These are phyloP conservation scores for Leptopilina myrica DNA, from an alignment of 2,888 invertebrate genomes.

Conservation along the genomic window DNA sequence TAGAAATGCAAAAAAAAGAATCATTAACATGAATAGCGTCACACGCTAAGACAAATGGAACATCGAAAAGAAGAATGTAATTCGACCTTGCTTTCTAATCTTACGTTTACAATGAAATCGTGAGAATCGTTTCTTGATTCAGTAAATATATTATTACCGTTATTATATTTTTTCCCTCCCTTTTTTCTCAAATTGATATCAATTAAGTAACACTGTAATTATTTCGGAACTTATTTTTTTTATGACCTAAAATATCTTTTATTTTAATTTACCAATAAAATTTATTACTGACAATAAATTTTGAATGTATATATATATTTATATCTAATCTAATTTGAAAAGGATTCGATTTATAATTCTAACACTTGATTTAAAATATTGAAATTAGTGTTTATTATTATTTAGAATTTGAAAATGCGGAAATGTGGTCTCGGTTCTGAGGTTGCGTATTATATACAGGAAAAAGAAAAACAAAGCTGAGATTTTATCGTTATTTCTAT, in stretches of 20 bases:
- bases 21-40: background rate
- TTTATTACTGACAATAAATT: no score
- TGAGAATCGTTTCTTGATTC: constrained; percentile 28
- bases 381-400: no score
- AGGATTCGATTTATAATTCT: no score
- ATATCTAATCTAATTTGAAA: no score
- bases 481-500: constrained; percentile 5
- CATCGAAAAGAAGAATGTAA: constrained; percentile 29
- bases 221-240: constrained; percentile 1
- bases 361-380: no score
- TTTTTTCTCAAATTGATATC: background rate
- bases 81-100: constrained; percentile 31
- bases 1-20: background rate
- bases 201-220: constrained; percentile 7
- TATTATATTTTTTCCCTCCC: background rate
- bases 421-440: no score
- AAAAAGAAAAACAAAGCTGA: background rate
- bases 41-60: constrained; percentile 17
- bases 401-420: no score
- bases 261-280: no score
- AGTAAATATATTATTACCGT: background rate
- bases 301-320: no score
- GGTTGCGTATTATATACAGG: no score
- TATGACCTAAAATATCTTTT: background rate
- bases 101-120: constrained; percentile 28